Base-by-base conservation (phyloP, 2,113 vertebrate species). In the Phasianus colchicus region DNA sequence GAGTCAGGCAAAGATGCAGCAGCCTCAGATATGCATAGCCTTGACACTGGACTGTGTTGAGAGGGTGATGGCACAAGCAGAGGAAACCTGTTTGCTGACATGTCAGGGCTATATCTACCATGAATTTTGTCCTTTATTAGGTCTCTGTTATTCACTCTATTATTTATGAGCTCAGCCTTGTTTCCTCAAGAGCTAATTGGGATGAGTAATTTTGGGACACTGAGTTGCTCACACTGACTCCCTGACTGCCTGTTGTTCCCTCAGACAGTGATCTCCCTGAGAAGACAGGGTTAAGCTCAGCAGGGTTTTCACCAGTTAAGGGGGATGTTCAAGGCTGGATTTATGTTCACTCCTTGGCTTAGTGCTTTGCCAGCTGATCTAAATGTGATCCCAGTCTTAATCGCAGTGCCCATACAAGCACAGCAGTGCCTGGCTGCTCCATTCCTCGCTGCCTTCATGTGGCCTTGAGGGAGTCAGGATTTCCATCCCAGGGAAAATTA, bases 401-500 rank as follows among this genome's bases (percentile, higher is more conserved):
- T 19, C 18, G 16, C 25, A 40, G 61, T 40, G 61, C 61, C 61
- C 61, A 63, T 29, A 18, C 36, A 40, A 25, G 61, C 61, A 38
- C 34, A 29, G 36, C 25, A 40, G 25, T 64, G 17, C 61, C 38
- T 19, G 25, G 24, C 36, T 40, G 61, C 38, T 64, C 25, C 36
- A 27, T 27, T 40, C 36, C 61, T 64, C 38, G 29, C 61, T 64
- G 61, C 61, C 16, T 64, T 64, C 61, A 40, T 4, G n/a, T 6
- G 1, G 48, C 88, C 69, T 80, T 55, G 48, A 61, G 25, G 50
- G 34, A 92, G 50, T 55, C 77, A 57, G 76, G 69, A 71, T 93
- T 92, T 88, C 69, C 55, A 74, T 89, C 58, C 65, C 57, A 64
- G 34, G n/a, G 47, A 66, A 83, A 94, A 86, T 40, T 19, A 89